phyloP scores from a whole-genome alignment of 2,888 invertebrate genomes.

The Leptinotarsa peninsularis region DNA sequence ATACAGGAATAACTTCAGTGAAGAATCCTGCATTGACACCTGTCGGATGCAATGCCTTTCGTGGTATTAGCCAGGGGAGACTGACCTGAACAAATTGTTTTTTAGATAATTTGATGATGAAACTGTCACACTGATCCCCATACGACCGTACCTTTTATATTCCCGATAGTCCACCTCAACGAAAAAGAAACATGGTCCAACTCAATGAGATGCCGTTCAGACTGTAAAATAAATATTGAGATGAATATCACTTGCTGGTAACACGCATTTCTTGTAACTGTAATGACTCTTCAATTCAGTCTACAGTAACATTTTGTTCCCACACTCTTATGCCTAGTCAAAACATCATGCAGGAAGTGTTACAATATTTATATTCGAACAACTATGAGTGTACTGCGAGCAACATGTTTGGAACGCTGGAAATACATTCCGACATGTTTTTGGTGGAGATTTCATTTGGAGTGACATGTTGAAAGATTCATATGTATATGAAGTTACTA shows the following conservation, averaged over 20 bases:
- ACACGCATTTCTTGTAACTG: conserved; percentile 9
- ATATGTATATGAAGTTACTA: background rate
- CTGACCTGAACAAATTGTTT: too few species aligned
- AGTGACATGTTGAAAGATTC: background rate
- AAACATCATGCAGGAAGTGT: conserved; percentile 6
- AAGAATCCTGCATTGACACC: too few species aligned
- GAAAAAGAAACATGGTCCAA: background rate
- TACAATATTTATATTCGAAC: conserved; percentile 11
- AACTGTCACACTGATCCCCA: too few species aligned
- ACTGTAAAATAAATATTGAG: background rate
- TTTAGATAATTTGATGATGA: too few species aligned
- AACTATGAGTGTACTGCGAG: background rate
- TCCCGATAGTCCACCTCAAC: background rate
- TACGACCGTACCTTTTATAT: too few species aligned
- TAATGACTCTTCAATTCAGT: conserved; percentile 3
- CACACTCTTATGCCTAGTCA: conserved; percentile 8
- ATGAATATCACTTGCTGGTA: background rate
- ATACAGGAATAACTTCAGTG: too few species aligned
- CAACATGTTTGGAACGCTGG: conserved; percentile 3
- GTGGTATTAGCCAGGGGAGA: too few species aligned
- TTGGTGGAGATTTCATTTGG: background rate
- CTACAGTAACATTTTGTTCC: background rate
- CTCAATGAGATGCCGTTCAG: background rate
- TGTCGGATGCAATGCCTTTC: too few species aligned
- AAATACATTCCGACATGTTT: conserved; percentile 2